phyloP scores from a whole-genome alignment of 2,797 vertebrate species.

The Takifugu rubripes region DNA sequence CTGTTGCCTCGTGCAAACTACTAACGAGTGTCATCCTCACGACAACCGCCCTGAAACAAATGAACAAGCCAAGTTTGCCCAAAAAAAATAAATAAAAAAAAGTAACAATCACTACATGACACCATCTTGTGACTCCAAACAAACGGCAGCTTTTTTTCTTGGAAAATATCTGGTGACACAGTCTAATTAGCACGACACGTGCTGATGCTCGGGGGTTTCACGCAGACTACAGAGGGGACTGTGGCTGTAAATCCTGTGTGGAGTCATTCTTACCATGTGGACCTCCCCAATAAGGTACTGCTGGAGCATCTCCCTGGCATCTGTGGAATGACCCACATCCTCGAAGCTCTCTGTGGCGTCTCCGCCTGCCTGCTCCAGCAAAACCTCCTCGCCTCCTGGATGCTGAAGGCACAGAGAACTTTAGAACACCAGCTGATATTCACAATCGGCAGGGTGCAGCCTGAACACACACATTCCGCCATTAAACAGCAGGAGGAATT shows the following conservation, averaged over 20 bases:
- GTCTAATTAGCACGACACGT: neutral
- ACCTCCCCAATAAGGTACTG: constrained; percentile 90
- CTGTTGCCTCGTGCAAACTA: neutral
- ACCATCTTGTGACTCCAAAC: constrained; percentile 12
- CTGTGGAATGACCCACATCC: constrained; percentile 91
- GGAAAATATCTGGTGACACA: neutral
- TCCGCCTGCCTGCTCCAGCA: constrained; percentile 88
- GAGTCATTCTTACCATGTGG: constrained; percentile 80
- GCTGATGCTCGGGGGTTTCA: no score
- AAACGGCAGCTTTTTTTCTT: neutral
- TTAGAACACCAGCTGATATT: neutral
- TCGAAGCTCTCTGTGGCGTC: constrained; percentile 95
- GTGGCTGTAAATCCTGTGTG: neutral
- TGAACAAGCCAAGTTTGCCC: no score
- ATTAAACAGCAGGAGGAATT: no score
- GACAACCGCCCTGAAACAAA: neutral
- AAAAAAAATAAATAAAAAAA: no score
- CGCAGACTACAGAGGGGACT: no score
- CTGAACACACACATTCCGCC: no score
- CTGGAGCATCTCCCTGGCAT: constrained; percentile 91
- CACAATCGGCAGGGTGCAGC: no score
- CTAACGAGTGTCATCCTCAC: neutral
- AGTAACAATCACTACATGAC: neutral
- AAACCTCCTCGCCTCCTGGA: constrained; percentile 93
- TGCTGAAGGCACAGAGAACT: constrained; percentile 74